Evolutionary conservation across 2,888 invertebrate species (phyloP), one percentile per base, ranked within the genome.

Genomic region (Nomada fucata): DNA sequence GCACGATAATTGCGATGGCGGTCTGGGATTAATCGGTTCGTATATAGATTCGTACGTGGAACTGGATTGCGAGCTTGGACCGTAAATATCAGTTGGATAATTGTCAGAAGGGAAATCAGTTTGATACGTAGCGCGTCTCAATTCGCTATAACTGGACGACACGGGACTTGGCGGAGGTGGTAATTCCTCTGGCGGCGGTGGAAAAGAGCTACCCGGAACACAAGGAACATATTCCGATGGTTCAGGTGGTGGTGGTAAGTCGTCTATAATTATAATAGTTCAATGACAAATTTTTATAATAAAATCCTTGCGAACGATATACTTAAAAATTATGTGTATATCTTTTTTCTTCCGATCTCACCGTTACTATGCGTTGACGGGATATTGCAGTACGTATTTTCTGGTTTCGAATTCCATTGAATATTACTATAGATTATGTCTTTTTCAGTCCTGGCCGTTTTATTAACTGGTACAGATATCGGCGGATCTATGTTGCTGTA

Each of bases 1-100:
- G 29, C 96, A 95, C 0, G 96, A 96, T 92, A 96, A 94, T 87
- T 96, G 96, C 89, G 96, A 96, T 13, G 96, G 95, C 70, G 97
- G 96, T 52, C 96, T 95, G n/a, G 97, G 97, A 94, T 97, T 97
- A 85, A 98, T 98, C n/a, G 98, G 98, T 91, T 98, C 98, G 94
- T 98, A 98, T 87, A 98, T 96, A 36, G 98, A 97, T 93, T 98
- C 98, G 94, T 98, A 98, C 0, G 97, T 97, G 26, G 95, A 95
- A 83, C 93, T 93, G 2, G 95, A 95, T 95, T 97, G 97, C 47
- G 97, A 97, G 82, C 96, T 96, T 86, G 96, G 96, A 76, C 96
- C 96, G 90, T 96, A 95, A 85, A 95, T 95, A 87, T 94, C 94
- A 80, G 94, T 94, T 11, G 94, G 93, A 86, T 93, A 94, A 86